Conservation (phyloP, 2,797 vertebrate genomes). For the Iguana delicatissima region DNA sequence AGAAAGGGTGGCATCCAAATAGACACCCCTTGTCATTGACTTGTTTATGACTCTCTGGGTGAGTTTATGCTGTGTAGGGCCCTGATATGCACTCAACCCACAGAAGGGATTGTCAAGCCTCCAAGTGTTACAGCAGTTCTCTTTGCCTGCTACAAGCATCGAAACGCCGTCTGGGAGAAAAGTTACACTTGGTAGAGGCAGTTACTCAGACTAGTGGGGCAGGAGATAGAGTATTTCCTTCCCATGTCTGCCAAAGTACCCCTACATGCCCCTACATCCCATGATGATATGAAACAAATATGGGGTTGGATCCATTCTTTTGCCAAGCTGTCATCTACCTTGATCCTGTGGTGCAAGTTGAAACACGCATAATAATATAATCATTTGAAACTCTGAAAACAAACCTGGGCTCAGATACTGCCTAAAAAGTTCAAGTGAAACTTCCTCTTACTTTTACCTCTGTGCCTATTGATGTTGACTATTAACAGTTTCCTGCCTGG, state of each 20-base stretch:
- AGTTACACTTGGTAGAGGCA: not conserved
- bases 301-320: not conserved
- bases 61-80: not conserved
- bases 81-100: not conserved
- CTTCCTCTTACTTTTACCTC: constrained; percentile 84
- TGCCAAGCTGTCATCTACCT: not conserved
- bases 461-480: constrained; percentile 76
- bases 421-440: constrained; percentile 80
- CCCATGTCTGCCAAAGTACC: not conserved
- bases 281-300: no score
- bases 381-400: constrained; percentile 3
- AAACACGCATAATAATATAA: not conserved
- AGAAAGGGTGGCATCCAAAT: not conserved
- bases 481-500: constrained; percentile 86
- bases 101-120: not conserved
- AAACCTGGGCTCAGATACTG: constrained; percentile 79
- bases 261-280: not conserved
- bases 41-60: not conserved
- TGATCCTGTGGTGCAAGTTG: not conserved
- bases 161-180: not conserved
- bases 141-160: no score
- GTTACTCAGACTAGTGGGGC: not conserved
- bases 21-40: not conserved
- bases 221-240: not conserved
- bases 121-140: not conserved